Evolutionary conservation across 2,113 vertebrate genomes (phyloP).

Genomic region (Silurus asotus): DNA sequence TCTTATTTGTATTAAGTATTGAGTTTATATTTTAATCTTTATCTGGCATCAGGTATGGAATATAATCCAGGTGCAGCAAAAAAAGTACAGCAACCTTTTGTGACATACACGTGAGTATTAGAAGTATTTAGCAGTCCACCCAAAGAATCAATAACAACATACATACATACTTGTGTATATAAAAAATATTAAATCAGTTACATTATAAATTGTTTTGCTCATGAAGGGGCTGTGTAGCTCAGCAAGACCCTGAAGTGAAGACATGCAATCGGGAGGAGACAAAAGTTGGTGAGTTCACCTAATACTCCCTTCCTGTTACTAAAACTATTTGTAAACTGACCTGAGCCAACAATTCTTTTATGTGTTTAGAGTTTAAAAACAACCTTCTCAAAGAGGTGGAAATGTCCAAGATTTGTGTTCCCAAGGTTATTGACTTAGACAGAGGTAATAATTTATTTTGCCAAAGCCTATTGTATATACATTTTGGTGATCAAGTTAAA

Average conservation of each 20-base stretch:
- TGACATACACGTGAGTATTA: conserved; percentile 42
- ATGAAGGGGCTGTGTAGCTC: conserved; percentile 77
- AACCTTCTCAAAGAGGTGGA: conserved; percentile 89
- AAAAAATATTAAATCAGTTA: no score
- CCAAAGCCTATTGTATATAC: no score
- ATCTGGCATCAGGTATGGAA: conserved; percentile 24
- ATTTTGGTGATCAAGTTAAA: not conserved
- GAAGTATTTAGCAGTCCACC: not conserved
- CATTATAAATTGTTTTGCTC: not conserved
- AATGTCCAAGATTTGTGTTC: conserved; percentile 68
- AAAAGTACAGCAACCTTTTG: not conserved
- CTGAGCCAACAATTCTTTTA: not conserved
- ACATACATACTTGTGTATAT: not conserved
- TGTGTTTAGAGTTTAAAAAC: conserved; percentile 87
- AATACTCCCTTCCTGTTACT: not conserved
- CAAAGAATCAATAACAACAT: not conserved
- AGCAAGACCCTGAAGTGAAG: conserved; percentile 70
- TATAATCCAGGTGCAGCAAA: conserved; percentile 42
- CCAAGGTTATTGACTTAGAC: conserved; percentile 88
- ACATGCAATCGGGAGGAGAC: conserved; percentile 75
- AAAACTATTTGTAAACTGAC: not conserved
- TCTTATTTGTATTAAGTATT: conserved; percentile 39
- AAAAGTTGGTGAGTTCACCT: conserved; percentile 74
- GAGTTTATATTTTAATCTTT: conserved; percentile 32
- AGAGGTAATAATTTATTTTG: conserved; percentile 73